Conservation (phyloP, 2,113 vertebrate species). For the Phylloscopus whistleri region DNA sequence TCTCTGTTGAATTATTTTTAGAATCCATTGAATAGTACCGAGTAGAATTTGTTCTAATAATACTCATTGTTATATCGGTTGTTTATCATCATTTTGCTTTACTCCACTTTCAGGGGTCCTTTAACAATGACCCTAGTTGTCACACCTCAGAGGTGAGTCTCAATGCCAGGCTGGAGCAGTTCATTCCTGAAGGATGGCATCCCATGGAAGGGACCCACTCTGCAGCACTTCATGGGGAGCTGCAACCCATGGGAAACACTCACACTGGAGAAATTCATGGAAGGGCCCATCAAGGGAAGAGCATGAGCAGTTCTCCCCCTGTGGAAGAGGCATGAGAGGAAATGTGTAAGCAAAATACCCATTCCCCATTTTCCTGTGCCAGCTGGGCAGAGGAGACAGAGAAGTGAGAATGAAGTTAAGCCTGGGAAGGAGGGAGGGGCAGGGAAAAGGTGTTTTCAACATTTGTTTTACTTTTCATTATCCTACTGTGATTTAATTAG, state of each 20-base stretch:
- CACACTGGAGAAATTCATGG: background rate
- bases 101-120: background rate
- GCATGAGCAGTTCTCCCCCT: background rate
- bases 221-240: background rate
- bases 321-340: too few species aligned
- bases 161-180: background rate
- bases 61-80: background rate
- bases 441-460: background rate
- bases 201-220: background rate
- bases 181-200: background rate
- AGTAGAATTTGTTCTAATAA: background rate
- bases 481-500: background rate
- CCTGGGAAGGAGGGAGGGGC: background rate
- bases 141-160: background rate
- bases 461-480: background rate
- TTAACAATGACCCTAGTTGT: background rate
- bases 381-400: background rate
- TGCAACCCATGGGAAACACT: rapidly evolving
- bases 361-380: background rate
- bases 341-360: background rate
- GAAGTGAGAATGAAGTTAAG: background rate
- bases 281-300: background rate
- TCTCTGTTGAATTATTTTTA: background rate
- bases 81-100: background rate
- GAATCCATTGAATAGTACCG: background rate